Evolutionary conservation across 2,113 vertebrate genomes (phyloP).

Genomic region (Polypterus bichir): DNA sequence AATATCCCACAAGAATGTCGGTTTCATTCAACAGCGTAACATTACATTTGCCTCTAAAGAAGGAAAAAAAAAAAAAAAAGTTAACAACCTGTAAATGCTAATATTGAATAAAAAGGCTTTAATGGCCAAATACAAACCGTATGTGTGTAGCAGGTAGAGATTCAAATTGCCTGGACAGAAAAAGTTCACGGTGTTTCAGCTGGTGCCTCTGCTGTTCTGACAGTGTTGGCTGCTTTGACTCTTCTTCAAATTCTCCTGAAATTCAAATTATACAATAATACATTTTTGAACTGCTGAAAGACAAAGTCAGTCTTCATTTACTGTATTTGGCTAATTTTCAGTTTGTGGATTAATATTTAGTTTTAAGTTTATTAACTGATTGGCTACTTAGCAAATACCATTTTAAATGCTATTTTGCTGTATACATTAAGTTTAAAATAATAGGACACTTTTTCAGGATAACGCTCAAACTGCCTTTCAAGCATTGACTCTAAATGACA

Average conservation of each 20-base stretch:
- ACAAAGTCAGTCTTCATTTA: too few species aligned
- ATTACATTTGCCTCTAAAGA: slow-evolving; percentile 75
- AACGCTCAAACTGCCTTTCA: too few species aligned
- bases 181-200: slow-evolving; percentile 83
- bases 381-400: too few species aligned
- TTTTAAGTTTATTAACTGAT: too few species aligned
- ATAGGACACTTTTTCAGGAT: too few species aligned
- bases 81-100: not conserved
- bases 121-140: slow-evolving; percentile 42
- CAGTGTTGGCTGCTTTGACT: slow-evolving; percentile 75
- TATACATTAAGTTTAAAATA: too few species aligned
- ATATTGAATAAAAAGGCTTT: not conserved
- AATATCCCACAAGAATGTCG: slow-evolving; percentile 68
- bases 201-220: slow-evolving; percentile 79
- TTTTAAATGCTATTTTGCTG: too few species aligned
- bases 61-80: not conserved
- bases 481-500: too few species aligned
- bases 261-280: not conserved
- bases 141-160: slow-evolving; percentile 85
- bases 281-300: too few species aligned
- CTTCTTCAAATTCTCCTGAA: slow-evolving; percentile 81
- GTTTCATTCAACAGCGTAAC: slow-evolving; percentile 87
- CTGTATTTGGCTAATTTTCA: too few species aligned
- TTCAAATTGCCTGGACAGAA: slow-evolving; percentile 81
- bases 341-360: too few species aligned